Conservation (phyloP, 2,888 invertebrate species). For the Galeopsomyia nigrocyanea region DNA sequence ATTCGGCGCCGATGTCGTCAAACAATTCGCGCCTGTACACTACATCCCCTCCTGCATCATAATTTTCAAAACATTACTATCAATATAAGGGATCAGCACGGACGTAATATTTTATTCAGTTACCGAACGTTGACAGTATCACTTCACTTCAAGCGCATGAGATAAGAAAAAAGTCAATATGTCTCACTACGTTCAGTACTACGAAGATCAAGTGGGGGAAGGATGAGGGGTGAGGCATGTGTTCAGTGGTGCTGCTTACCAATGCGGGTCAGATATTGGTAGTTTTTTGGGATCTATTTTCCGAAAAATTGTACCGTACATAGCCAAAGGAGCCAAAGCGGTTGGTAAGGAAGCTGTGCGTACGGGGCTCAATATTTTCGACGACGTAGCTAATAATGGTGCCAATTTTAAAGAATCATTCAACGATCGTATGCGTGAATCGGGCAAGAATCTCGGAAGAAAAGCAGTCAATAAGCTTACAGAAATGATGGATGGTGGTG, state of each 20-base stretch:
- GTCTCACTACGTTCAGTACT: too few species aligned
- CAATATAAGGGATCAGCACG: too few species aligned
- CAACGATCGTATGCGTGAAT: not conserved
- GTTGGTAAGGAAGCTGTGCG: slow-evolving; percentile 12
- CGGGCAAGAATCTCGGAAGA: slow-evolving; percentile 4
- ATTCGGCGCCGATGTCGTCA: slow-evolving; percentile 38
- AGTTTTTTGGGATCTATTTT: slow-evolving; percentile 1
- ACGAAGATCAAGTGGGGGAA: slow-evolving; percentile 12
- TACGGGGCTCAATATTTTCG: not conserved
- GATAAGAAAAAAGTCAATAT: slow-evolving; percentile 23
- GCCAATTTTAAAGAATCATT: not conserved
- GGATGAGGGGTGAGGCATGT: slow-evolving; percentile 17
- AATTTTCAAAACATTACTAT: slow-evolving; percentile 20
- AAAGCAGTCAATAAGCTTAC: slow-evolving; percentile 17
- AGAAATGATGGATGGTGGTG: not conserved
- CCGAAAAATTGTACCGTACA: not conserved
- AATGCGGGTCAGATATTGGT: slow-evolving; percentile 28
- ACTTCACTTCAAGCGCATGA: slow-evolving; percentile 33
- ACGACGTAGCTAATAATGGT: not conserved
- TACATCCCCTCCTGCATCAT: slow-evolving; percentile 47
- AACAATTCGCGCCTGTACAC: slow-evolving; percentile 8
- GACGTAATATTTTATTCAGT: too few species aligned
- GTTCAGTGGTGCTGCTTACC: slow-evolving; percentile 24
- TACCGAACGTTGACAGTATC: too few species aligned
- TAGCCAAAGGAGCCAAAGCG: not conserved